Conservation (phyloP, 2,797 vertebrate species). For the Lagorchestes hirsutus region DNA sequence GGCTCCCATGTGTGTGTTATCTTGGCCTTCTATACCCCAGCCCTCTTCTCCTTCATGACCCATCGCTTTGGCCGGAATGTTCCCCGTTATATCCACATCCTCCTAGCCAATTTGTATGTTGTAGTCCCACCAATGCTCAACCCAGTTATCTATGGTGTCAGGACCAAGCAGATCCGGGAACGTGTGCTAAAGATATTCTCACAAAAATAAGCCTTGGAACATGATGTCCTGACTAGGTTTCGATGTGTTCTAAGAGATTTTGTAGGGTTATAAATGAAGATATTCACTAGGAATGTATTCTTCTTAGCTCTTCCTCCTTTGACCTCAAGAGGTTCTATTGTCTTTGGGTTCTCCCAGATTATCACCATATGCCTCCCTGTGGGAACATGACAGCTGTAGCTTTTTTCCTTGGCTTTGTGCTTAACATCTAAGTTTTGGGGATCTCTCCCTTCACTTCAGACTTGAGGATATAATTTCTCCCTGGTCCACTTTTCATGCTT, state of each 20-base stretch:
- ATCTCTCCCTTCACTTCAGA: background rate
- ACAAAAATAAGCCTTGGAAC: background rate
- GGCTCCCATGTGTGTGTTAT: conserved; percentile 71
- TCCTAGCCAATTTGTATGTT: conserved; percentile 16
- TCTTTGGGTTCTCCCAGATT: no score
- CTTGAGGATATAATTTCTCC: background rate
- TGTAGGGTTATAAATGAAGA: background rate
- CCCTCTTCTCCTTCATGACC: conserved; percentile 69
- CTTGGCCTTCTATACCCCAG: conserved; percentile 59
- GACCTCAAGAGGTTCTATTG: background rate
- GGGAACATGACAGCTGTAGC: background rate
- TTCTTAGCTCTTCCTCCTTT: background rate
- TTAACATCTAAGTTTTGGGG: background rate
- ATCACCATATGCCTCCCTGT: background rate
- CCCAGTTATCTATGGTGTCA: conserved; percentile 86
- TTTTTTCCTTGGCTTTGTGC: background rate
- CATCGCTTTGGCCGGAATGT: conserved; percentile 22
- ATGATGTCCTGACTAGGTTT: background rate
- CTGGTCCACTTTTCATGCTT: background rate
- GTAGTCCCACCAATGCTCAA: conserved; percentile 82
- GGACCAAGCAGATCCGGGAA: conserved; percentile 81
- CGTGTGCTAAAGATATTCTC: background rate
- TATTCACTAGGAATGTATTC: background rate
- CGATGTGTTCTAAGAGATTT: background rate
- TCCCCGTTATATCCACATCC: background rate